Conservation (phyloP, 2,888 invertebrate genomes). For the Morpho achilles region DNA sequence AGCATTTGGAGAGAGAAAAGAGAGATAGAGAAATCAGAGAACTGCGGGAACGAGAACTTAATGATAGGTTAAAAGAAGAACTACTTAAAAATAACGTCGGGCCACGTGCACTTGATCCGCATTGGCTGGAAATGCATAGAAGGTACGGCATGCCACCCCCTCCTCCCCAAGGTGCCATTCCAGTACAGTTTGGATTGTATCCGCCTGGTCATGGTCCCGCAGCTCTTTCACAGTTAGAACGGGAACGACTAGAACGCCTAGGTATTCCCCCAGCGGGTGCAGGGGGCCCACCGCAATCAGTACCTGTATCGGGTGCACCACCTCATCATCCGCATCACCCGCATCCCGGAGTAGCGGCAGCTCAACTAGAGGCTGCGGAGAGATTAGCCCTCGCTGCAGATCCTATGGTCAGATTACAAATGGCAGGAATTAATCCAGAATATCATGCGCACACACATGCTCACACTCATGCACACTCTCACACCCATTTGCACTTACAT, state of each 20-base stretch:
- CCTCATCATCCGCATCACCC: constrained; percentile 79
- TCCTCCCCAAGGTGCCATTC: constrained; percentile 82
- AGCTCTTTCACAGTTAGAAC: constrained; percentile 89
- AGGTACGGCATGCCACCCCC: constrained; percentile 83
- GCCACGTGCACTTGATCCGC: constrained; percentile 85
- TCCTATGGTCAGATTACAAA: constrained; percentile 95
- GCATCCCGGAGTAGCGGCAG: constrained; percentile 73
- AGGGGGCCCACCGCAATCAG: constrained; percentile 68
- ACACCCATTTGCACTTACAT: constrained; percentile 90
- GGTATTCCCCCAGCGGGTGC: constrained; percentile 84
- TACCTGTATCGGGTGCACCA: constrained; percentile 75
- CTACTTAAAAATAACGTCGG: constrained; percentile 86
- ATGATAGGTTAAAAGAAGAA: constrained; percentile 93
- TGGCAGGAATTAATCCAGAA: constrained; percentile 93
- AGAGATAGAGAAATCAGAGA: constrained; percentile 88
- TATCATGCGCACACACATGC: constrained; percentile 96
- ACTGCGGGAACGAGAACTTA: constrained; percentile 87
- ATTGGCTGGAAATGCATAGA: constrained; percentile 94
- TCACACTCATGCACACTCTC: constrained; percentile 94
- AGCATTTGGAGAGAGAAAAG: constrained; percentile 84
- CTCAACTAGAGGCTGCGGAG: constrained; percentile 87
- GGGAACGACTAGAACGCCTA: constrained; percentile 91
- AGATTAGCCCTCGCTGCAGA: constrained; percentile 91
- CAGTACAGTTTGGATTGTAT: constrained; percentile 85
- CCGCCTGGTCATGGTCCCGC: constrained; percentile 84